Percentiles rank a stretch among this genome's conserved stretches.
Evolutionary conservation across 2,888 invertebrate species (phyloP).

Genomic region (Arenicola marina): DNA sequence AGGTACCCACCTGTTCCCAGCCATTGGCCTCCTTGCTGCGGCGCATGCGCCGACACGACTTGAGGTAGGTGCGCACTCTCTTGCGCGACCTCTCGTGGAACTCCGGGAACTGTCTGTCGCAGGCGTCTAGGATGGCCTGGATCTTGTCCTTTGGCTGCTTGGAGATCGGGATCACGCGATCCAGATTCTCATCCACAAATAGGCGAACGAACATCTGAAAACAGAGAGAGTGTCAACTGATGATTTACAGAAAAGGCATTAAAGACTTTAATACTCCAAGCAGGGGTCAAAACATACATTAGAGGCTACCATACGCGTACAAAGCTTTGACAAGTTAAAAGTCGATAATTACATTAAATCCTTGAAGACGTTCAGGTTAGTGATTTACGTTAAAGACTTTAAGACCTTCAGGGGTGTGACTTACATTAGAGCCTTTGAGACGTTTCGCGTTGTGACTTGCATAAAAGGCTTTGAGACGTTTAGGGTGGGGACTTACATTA

Average conservation of each 20-base stretch:
- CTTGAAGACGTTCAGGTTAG: no score
- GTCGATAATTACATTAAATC: no score
- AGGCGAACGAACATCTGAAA: conserved; percentile 92
- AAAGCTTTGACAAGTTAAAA: no score
- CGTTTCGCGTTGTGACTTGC: no score
- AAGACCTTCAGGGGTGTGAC: no score
- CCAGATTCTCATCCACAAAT: conserved; percentile 95
- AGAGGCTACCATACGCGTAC: not conserved
- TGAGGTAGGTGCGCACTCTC: conserved; percentile 90
- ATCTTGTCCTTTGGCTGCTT: conserved; percentile 98
- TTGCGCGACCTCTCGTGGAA: conserved; percentile 93
- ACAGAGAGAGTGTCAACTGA: conserved; percentile 3
- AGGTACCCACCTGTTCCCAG: conserved; percentile 85
- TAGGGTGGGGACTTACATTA: no score
- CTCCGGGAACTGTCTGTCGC: conserved; percentile 95
- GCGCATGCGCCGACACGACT: conserved; percentile 93
- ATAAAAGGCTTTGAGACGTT: no score
- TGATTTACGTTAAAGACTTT: no score
- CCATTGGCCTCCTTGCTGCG: conserved; percentile 79
- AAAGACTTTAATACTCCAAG: not conserved
- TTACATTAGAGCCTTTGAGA: no score
- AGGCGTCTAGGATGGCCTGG: conserved; percentile 95
- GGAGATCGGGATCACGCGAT: conserved; percentile 94
- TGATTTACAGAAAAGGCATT: no score
- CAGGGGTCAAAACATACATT: not conserved